These are phyloP conservation scores for Hylaeus anthracinus DNA, from an alignment of 1,140 invertebrate species.

Conservation along the genomic window DNA sequence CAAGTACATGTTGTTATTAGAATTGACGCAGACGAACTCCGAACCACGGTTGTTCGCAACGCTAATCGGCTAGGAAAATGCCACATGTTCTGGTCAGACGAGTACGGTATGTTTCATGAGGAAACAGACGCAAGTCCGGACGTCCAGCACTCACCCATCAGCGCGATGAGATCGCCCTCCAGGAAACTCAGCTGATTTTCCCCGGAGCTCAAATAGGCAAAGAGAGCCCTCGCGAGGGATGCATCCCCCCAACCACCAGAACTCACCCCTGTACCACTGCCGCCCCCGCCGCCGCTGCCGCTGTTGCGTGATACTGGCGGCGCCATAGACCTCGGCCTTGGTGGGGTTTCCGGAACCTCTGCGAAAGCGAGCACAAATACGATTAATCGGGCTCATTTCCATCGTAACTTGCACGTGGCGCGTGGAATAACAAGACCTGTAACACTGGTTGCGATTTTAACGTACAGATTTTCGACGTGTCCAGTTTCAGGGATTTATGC, in stretches of 20 bases:
- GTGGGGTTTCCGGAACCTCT: constrained; percentile 82
- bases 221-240: constrained; percentile 90
- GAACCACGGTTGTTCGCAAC: neutral
- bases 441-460: neutral
- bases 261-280: constrained; percentile 59
- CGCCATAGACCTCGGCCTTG: constrained; percentile 87
- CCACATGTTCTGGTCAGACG: neutral
- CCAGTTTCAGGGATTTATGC: too few species aligned
- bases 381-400: constrained; percentile 14
- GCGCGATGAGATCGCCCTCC: constrained; percentile 93
- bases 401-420: constrained; percentile 1
- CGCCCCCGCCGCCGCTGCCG: constrained; percentile 67
- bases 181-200: constrained; percentile 96
- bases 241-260: constrained; percentile 80
- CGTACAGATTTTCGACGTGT: neutral
- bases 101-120: neutral
- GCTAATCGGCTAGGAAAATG: neutral
- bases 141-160: constrained; percentile 85
- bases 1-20: too few species aligned
- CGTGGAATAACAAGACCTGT: neutral
- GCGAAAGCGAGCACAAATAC: constrained; percentile 33
- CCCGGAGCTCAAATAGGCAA: constrained; percentile 93
- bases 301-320: constrained; percentile 84
- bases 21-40: neutral
- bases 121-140: neutral